Conservation (phyloP, 2,113 vertebrate genomes). For the Passer montanus region DNA sequence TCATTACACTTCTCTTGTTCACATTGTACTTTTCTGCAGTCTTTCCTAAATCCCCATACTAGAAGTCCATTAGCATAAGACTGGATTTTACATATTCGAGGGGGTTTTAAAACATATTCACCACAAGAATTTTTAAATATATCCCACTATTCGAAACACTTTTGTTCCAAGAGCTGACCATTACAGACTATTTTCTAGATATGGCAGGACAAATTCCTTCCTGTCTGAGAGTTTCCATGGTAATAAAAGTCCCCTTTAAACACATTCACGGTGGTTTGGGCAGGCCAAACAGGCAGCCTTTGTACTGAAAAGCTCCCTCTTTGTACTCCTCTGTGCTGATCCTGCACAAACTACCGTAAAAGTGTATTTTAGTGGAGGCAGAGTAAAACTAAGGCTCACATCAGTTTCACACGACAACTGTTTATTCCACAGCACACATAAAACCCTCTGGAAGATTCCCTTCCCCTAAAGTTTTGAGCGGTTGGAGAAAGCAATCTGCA, state of each 20-base stretch:
- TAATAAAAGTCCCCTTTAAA: conserved; percentile 74
- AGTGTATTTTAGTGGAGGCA: conserved; percentile 69
- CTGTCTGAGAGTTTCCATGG: conserved; percentile 74
- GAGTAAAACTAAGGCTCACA: conserved; percentile 67
- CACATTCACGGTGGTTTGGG: conserved; percentile 71
- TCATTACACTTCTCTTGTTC: neutral
- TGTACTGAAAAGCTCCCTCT: conserved; percentile 73
- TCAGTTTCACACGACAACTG: conserved; percentile 59
- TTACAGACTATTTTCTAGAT: conserved; percentile 72
- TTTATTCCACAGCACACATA: conserved; percentile 29
- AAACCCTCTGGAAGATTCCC: conserved; percentile 40
- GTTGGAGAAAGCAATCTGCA: neutral
- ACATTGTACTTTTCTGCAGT: neutral
- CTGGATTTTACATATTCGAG: neutral
- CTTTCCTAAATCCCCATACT: neutral
- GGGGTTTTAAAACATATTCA: neutral
- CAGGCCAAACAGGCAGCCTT: conserved; percentile 73
- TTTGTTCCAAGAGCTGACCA: conserved; percentile 70
- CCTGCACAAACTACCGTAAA: conserved; percentile 70
- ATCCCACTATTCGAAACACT: conserved; percentile 42
- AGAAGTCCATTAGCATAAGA: neutral
- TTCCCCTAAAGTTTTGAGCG: conserved; percentile 12
- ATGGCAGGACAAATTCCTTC: conserved; percentile 72
- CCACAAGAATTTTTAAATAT: conserved; percentile 48
- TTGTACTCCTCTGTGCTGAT: conserved; percentile 73